These are phyloP conservation scores for Miichthys miiuy DNA, from an alignment of 2,797 vertebrate species.

Conservation along the genomic window DNA sequence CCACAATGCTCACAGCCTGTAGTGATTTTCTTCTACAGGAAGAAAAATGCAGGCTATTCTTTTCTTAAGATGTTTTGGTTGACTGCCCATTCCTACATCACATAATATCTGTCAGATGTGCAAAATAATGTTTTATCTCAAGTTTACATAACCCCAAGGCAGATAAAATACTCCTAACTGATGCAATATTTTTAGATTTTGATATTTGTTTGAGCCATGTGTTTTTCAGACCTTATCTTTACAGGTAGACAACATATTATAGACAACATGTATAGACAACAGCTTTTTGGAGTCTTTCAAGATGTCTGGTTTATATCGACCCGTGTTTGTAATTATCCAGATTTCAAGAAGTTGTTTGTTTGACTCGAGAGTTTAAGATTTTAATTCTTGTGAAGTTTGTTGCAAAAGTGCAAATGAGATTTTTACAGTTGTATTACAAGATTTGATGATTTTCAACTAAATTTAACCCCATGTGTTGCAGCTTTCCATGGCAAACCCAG, in stretches of 20 bases:
- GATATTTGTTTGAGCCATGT: constrained; percentile 1
- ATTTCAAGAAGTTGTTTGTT: constrained; percentile 69
- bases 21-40: constrained; percentile 63
- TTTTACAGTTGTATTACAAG: background rate
- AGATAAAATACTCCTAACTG: constrained; percentile 1
- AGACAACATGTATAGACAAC: background rate
- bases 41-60: constrained; percentile 43
- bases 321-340: constrained; percentile 58
- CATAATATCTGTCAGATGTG: constrained; percentile 66
- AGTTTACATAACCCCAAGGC: background rate
- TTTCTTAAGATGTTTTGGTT: constrained; percentile 37
- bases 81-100: constrained; percentile 53
- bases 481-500: constrained; percentile 34
- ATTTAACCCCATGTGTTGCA: background rate
- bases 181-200: constrained; percentile 12
- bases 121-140: constrained; percentile 21
- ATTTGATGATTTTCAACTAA: constrained; percentile 1
- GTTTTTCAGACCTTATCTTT: background rate
- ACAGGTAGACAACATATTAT: background rate
- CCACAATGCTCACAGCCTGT: constrained; percentile 51
- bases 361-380: constrained; percentile 52
- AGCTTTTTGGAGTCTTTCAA: constrained; percentile 38
- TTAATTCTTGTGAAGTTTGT: constrained; percentile 45
- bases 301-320: constrained; percentile 61
- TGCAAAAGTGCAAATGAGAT: background rate